Evolutionary conservation across 2,888 invertebrate species (phyloP).

Genomic region (Macrosiphum euphorbiae): DNA sequence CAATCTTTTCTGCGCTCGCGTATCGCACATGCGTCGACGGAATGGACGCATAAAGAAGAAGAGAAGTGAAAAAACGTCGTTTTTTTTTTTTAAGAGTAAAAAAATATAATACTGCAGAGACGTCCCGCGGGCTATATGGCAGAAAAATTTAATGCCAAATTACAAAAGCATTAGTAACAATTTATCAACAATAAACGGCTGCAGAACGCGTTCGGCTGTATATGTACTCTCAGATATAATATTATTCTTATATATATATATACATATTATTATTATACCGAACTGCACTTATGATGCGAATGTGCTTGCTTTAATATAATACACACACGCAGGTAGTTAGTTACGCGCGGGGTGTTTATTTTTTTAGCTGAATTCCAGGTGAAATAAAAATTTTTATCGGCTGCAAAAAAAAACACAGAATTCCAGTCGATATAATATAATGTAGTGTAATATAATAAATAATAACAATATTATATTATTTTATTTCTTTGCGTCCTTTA

Average conservation of each 20-base stretch:
- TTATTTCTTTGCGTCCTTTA: slow-evolving; percentile 19
- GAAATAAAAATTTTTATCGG: slow-evolving; percentile 44
- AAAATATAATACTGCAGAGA: slow-evolving; percentile 14
- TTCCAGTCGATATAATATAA: slow-evolving; percentile 35
- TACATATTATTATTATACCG: not conserved
- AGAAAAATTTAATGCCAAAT: slow-evolving; percentile 64
- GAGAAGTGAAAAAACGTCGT: not conserved
- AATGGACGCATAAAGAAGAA: not conserved
- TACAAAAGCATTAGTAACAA: slow-evolving; percentile 64
- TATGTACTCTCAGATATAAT: not conserved
- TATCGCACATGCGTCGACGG: slow-evolving; percentile 18
- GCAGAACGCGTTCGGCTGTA: not conserved
- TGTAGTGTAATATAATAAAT: not conserved
- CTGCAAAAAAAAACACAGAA: slow-evolving; percentile 26
- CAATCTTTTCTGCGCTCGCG: slow-evolving; percentile 14
- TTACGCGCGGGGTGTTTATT: slow-evolving; percentile 42
- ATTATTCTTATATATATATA: not conserved
- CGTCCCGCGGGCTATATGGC: slow-evolving; percentile 52
- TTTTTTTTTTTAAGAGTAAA: slow-evolving; percentile 15
- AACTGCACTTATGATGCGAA: not conserved
- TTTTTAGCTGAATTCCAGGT: slow-evolving; percentile 51
- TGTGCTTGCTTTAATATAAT: not conserved
- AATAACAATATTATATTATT: slow-evolving; percentile 25
- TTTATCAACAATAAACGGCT: slow-evolving; percentile 60
- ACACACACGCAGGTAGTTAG: not conserved